Base-by-base conservation (phyloP, 1,140 invertebrate genomes). In the Scylla paramamosain region DNA sequence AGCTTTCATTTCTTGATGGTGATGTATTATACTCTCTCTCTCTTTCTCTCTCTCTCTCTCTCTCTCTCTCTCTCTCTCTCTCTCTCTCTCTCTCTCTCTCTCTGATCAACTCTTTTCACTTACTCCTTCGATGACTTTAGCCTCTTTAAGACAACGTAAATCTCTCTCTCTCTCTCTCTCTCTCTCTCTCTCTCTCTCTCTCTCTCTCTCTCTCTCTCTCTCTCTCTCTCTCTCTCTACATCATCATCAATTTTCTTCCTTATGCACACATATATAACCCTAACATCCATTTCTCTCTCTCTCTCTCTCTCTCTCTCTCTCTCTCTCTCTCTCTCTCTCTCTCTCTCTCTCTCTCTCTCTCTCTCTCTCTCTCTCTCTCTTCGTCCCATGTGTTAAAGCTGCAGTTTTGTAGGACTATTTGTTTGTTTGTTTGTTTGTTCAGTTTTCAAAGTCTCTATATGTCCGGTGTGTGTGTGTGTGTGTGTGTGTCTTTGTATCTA, bases 401-500 rank as follows among this genome's bases (percentile, higher is more conserved):
- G 52, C 10, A 59, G 52, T 59, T 59, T 59, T 59, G 52, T 59
- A 4, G 2, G 16, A 12, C 52, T 59, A 14, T 59, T 59, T 59
- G 52, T 59, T 4, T 12, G 10, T 59, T 59, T 59, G 52, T 59
- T 59, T 59, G 25, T 31, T 86, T 86, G n/a, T 59, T 59, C 52
- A 59, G 10, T 39, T 39, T 39, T 39, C 39, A 6, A 39, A 39
- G 52, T 14, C 16, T 59, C 0, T 88, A 20, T 88, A 6, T 88
- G 32, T 32, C 10, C 4, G n/a, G 20, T 20, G 45, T 88, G 86
- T 88, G 86, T 88, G 86, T 88, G 86, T 88, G 31, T 88, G 86
- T 88, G 31, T 88, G 86, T 88, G 86, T 88, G 86, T 88, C 12
- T 88, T 10, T 88, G 86, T 88, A 29, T 88, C n/a, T 88, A 29